Evolutionary conservation across 1,140 invertebrate species (phyloP), one percentile per base, ranked within the genome.

Genomic region (Stratiolaelaps scimitus): DNA sequence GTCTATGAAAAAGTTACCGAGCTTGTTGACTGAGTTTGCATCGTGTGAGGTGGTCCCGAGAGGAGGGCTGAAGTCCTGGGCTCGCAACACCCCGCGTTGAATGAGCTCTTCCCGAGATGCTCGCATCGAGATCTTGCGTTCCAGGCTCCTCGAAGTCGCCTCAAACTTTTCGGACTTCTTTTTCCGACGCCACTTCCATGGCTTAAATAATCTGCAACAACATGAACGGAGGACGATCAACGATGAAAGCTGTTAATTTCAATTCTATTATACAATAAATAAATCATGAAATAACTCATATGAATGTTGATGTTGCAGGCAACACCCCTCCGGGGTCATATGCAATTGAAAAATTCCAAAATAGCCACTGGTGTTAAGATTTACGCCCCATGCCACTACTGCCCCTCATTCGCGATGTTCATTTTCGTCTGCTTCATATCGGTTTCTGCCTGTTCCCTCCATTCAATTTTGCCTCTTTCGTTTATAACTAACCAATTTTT

Each of bases 151-250:
- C 73, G 89, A 93, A 71, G 90, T 84, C 71, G 90, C 89, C 78
- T 95, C 91, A 73, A 96, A 91, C 77, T 92, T 93, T 75, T 97
- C 92, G 66, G 89, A 92, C 81, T 95, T 96, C 83, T 94, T 93
- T 87, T 93, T 94, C 78, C 91, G 83, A 80, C 92, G 91, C 92
- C 92, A 97, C 77, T 95, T 96, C 92, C 92, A 96, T 5, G 92
- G 92, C 79, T 94, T 94, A 76, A 97, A 93, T 72, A 96, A 83
- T 78, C 89, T 85, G 70, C 91, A 60, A 60, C 0, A n/a, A n/a
- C n/a, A n/a, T n/a, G n/a, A n/a, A n/a, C n/a, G 15, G 20, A 60
- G 2, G 15, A 60, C 26, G 15, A n/a, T 17, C 23, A 26, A 4
- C 15, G 13, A 5, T 26, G 23, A 60, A 26, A n/a, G n/a, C n/a